Evolutionary conservation across 2,888 invertebrate genomes (phyloP), one percentile per base, ranked within the genome.

Genomic region (Melolontha melolontha): DNA sequence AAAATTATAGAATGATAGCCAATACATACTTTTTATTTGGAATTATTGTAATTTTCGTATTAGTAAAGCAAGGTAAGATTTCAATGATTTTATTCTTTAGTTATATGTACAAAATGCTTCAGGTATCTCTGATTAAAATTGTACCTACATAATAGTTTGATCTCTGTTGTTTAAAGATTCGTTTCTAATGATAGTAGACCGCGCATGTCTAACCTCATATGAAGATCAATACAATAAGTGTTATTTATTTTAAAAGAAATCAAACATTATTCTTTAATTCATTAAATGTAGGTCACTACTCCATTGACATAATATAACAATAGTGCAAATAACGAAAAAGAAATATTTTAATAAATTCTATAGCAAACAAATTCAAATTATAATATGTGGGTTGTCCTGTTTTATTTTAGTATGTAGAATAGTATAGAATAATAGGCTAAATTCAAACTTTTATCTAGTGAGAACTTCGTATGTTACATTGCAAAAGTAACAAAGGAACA

Each of bases 61-160:
- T 80, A 73, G 80, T 82, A 73, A 81, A 84, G 74, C 79, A 83
- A 85, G 86, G 85, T 81, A 81, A 81, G 77, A 77, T 77, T 39
- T 73, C 7, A 34, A 34, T 8, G 1, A 5, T 34, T 8, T 34
- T 34, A 1, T 34, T 34, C 4, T 34, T 34, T 34, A 34, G 10
- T 34, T 10, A 34, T 34, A 80, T n/a, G 44, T 63, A 11, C 6
- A 2, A 12, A 12, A 27, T 22, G 1, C 22, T 2, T 22, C 22
- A 22, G 2, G 4, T 4, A 22, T 22, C 4, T 22, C 22, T 4
- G 1, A 22, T 22, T 22, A 2, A 2, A n/a, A 52, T 49, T n/a
- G 7, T 6, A 6, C 1, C 1, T 11, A 17, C 6, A 14, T 14
- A 12, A 0, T 2, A 12, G 27, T 34, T 52, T 34, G 34, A 34